phyloP scores from a whole-genome alignment of 1,140 invertebrate genomes.

The Hycleus cichorii region DNA sequence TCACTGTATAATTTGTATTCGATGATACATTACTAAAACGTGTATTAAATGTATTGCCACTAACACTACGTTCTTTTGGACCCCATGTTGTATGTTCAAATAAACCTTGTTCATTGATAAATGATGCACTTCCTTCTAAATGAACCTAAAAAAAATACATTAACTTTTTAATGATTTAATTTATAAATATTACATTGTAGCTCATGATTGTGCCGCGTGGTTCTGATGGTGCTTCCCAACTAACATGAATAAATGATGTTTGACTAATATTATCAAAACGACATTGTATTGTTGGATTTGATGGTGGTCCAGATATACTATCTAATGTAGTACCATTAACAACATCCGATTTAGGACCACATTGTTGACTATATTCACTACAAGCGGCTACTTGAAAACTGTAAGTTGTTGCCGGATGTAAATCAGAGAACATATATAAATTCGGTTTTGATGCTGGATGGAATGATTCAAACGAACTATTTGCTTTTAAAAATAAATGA shows the following conservation, averaged over 20 bases:
- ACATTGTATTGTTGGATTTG: conserved; percentile 58
- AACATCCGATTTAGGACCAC: conserved; percentile 64
- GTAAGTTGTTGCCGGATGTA: conserved; percentile 69
- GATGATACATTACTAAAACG: conserved; percentile 60
- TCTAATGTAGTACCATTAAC: conserved; percentile 75
- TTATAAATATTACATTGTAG: conserved; percentile 50
- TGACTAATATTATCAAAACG: conserved; percentile 55
- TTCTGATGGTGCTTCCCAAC: conserved; percentile 61
- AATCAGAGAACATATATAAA: conserved; percentile 67
- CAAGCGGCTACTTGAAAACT: conserved; percentile 69
- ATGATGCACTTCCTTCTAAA: conserved; percentile 52
- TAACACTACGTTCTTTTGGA: conserved; percentile 52
- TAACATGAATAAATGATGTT: conserved; percentile 55
- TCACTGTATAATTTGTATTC: conserved; percentile 73
- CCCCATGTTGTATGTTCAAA: conserved; percentile 49
- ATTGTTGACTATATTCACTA: conserved; percentile 64
- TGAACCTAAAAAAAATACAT: conserved; percentile 43
- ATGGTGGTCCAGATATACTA: conserved; percentile 48
- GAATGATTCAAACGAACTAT: conserved; percentile 53
- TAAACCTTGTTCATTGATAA: conserved; percentile 50
- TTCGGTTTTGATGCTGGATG: conserved; percentile 55
- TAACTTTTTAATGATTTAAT: background rate
- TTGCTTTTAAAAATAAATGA: conserved; percentile 57
- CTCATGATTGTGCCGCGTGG: conserved; percentile 69
- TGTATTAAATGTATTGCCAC: conserved; percentile 45